A percentile compares a stretch with the other conserved stretches of the same genome.
These are phyloP conservation scores for Serrognathus titanus DNA, from an alignment of 2,888 invertebrate genomes.

Conservation along the genomic window DNA sequence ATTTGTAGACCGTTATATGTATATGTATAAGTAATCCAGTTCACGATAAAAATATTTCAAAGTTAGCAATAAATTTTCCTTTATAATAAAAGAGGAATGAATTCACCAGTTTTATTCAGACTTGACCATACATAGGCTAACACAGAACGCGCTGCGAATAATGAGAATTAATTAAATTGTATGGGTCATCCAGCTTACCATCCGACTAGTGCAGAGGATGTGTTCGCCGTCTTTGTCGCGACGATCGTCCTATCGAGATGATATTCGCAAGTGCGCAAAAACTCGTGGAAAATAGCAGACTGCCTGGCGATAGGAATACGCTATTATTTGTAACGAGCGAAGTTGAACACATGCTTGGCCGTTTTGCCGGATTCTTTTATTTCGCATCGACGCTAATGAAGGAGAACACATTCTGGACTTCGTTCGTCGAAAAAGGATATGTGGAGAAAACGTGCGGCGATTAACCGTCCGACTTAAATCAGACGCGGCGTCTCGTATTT, in stretches of 20 bases:
- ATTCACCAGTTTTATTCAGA: slow-evolving; percentile 29
- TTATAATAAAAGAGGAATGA: slow-evolving; percentile 22
- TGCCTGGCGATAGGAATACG: slow-evolving; percentile 31
- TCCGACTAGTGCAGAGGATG: not conserved
- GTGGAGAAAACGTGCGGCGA: slow-evolving; percentile 13
- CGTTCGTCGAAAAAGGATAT: not conserved
- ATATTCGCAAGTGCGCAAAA: slow-evolving; percentile 22
- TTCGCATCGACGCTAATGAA: slow-evolving; percentile 6
- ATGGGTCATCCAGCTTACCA: slow-evolving; percentile 22
- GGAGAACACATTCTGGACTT: not conserved
- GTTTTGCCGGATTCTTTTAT: slow-evolving; percentile 18
- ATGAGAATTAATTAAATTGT: slow-evolving; percentile 36
- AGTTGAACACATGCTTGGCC: slow-evolving; percentile 28
- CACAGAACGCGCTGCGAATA: slow-evolving; percentile 33
- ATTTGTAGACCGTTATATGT: too few species aligned
- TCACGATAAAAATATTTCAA: too few species aligned
- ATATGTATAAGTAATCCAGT: too few species aligned
- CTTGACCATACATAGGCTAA: slow-evolving; percentile 32
- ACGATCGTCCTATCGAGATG: not conserved
- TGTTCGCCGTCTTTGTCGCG: slow-evolving; percentile 3
- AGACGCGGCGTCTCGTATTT: slow-evolving; percentile 28
- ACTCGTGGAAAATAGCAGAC: slow-evolving; percentile 31
- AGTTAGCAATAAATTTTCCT: too few species aligned
- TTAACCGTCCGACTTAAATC: slow-evolving; percentile 27
- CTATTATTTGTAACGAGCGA: slow-evolving; percentile 27